These are phyloP conservation scores for Acutogordius australiensis DNA, from an alignment of 2,888 invertebrate species.

Conservation along the genomic window DNA sequence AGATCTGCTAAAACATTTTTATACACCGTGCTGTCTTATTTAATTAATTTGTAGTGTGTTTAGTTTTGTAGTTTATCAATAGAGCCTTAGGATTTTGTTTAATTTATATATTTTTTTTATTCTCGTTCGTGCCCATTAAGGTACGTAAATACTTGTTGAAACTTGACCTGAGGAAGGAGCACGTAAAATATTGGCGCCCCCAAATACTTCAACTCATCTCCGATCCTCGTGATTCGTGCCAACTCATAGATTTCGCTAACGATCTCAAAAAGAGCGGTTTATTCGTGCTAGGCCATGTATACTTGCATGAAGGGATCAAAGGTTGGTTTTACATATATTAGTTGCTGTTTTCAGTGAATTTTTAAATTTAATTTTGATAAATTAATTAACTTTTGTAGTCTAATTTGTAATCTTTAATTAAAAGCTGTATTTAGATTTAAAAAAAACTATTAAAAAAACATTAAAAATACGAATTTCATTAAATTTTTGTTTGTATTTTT, in stretches of 20 bases:
- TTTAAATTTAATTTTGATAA: too few species aligned
- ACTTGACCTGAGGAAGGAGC: conserved; percentile 74
- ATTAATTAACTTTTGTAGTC: not conserved
- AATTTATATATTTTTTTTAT: conserved; percentile 14
- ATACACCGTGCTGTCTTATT: too few species aligned
- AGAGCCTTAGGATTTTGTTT: not conserved
- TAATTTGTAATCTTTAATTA: not conserved
- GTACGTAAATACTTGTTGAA: conserved; percentile 77
- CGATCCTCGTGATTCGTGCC: conserved; percentile 58
- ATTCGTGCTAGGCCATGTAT: conserved; percentile 48
- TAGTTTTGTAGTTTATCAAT: too few species aligned
- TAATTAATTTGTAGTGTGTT: too few species aligned
- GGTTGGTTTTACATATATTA: too few species aligned
- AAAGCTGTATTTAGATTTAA: conserved; percentile 30
- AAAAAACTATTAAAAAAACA: too few species aligned
- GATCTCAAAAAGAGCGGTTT: conserved; percentile 69
- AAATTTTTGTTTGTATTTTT: conserved; percentile 25
- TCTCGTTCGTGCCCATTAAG: conserved; percentile 23
- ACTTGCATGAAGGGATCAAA: too few species aligned
- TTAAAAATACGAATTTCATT: too few species aligned
- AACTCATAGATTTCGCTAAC: conserved; percentile 79
- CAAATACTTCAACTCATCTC: conserved; percentile 71
- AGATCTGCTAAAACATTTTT: too few species aligned
- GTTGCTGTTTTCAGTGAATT: too few species aligned
- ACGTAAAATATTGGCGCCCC: conserved; percentile 95